These are phyloP conservation scores for Bactericera cockerelli DNA, from an alignment of 1,140 invertebrate species.

Conservation along the genomic window DNA sequence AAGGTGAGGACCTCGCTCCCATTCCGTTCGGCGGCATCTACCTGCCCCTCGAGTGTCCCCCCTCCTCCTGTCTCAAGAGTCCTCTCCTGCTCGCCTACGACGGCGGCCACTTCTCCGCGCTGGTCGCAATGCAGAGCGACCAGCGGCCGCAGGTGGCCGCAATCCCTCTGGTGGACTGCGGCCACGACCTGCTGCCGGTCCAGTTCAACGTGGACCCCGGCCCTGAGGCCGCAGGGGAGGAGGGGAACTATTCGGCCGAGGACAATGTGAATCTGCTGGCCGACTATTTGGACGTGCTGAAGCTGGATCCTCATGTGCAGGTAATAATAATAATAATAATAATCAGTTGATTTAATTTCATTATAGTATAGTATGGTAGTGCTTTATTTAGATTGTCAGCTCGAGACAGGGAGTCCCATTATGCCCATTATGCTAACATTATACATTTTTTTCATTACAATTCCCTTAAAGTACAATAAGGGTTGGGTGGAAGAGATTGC, in stretches of 20 bases:
- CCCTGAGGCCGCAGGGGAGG: slow-evolving; percentile 28
- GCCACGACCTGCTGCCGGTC: slow-evolving; percentile 52
- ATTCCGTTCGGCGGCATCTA: slow-evolving; percentile 85
- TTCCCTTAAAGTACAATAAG: too few relatives aligned
- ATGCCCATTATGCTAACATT: too few relatives aligned
- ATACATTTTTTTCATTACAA: too few relatives aligned
- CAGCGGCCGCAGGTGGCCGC: slow-evolving; percentile 30
- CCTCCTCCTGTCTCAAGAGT: slow-evolving; percentile 51
- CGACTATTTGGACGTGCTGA: slow-evolving; percentile 43
- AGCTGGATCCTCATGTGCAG: slow-evolving; percentile 22
- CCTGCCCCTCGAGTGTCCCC: slow-evolving; percentile 58
- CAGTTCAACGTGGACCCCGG: slow-evolving; percentile 77
- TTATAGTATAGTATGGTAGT: too few relatives aligned
- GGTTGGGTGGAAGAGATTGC: too few relatives aligned
- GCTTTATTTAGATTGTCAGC: too few relatives aligned
- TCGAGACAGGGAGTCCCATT: too few relatives aligned
- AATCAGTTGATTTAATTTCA: too few relatives aligned
- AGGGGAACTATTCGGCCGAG: too few relatives aligned
- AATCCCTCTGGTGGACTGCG: slow-evolving; percentile 55
- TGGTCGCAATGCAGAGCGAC: slow-evolving; percentile 52
- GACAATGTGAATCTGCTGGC: slow-evolving; percentile 33
- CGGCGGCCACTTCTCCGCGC: slow-evolving; percentile 76
- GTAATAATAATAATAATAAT: too few relatives aligned
- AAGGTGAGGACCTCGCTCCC: slow-evolving; percentile 71
- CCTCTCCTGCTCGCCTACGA: slow-evolving; percentile 73